phyloP scores from a whole-genome alignment of 2,888 invertebrate genomes.

The Cacoxenus indagator region DNA sequence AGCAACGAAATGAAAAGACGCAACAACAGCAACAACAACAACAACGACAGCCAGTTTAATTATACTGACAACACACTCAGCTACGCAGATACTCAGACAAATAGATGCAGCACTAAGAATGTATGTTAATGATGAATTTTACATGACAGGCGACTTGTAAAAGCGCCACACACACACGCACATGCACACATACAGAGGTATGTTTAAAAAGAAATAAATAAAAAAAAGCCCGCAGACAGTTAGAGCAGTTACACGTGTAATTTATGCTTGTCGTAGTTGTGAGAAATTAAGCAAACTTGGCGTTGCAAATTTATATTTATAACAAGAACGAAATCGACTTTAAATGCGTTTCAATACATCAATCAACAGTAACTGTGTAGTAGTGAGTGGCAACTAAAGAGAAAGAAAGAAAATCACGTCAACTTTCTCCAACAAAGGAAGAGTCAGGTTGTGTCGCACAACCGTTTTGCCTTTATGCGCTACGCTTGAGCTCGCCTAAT shows the following conservation, averaged over 20 bases:
- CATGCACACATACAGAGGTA: neutral
- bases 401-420: no score
- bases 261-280: constrained; percentile 12
- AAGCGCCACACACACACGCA: constrained; percentile 1
- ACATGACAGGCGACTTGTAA: constrained; percentile 22
- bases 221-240: neutral
- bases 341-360: constrained; percentile 18
- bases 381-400: no score
- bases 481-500: neutral
- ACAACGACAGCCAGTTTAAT: constrained; percentile 19
- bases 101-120: constrained; percentile 1
- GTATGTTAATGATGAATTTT: constrained; percentile 28
- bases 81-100: neutral
- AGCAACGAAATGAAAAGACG: neutral
- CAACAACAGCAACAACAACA: neutral
- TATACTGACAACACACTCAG: neutral
- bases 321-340: neutral
- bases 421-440: neutral
- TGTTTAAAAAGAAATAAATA: no score
- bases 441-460: neutral
- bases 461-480: neutral
- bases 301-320: constrained; percentile 28
- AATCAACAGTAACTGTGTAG: no score
- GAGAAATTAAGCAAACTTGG: constrained; percentile 25
- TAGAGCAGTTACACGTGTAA: neutral